Evolutionary conservation across 92 coral and sea anemone species (phyloP), one percentile per base, ranked within the genome.

Genomic region (Desmophyllum pertusum): DNA sequence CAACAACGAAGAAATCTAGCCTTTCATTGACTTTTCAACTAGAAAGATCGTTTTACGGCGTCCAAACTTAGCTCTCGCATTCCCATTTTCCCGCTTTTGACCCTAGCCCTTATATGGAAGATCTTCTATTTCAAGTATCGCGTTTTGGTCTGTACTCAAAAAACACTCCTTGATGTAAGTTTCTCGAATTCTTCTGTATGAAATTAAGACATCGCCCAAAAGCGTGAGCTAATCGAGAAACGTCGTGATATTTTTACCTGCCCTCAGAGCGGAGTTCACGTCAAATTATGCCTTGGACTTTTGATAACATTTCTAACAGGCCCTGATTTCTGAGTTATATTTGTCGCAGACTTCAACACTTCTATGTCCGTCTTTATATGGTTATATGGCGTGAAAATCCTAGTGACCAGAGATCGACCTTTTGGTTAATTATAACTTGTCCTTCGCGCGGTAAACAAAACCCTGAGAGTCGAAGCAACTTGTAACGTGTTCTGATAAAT

Each of bases 61-160:
- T 38, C 70, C 0, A 57, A 76, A 13, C 69, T 25, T 57, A 38
- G 19, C 23, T n/a, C 51, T 36, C 31, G 29, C 81, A 57, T 80
- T 80, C 62, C 76, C 11, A 36, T 67, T 48, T 78, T 68, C 76
- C 38, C 84, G 84, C 67, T 43, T 10, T 48, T 68, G 65, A 80
- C 67, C 64, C 42, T 11, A 15, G 18, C 3, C 84, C 84, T 46
- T 48, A 80, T 67, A 80, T 33, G 84, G 27, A 18, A 17, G 38
- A 4, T 14, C 15, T 42, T 29, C 23, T 8, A 51, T 80, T 67
- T 80, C 76, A 6, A 66, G 10, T 66, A 48, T 46, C 61, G 13
- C 65, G 67, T 80, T 80, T 50, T 79, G 40, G 23, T 66, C n/a
- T 35, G n/a, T 29, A 62, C 33, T 21, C 27, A 36, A 21, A 78